Conservation (phyloP, 2,113 vertebrate genomes). For the Coregonus clupeaformis region DNA sequence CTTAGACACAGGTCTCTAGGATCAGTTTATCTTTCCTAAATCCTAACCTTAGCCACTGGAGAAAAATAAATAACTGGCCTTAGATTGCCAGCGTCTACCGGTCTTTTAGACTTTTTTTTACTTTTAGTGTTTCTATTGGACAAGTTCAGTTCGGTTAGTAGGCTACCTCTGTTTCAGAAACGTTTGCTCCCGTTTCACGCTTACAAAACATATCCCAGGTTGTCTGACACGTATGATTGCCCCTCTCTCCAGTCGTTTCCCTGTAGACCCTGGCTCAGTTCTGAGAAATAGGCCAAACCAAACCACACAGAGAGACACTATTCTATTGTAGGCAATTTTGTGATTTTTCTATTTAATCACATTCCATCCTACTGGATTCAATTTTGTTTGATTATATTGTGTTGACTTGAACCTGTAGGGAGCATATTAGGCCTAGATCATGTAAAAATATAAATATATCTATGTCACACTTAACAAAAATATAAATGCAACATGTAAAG, state of each 20-base stretch:
- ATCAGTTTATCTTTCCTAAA: no score
- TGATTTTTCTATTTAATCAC: no score
- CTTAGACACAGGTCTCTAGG: no score
- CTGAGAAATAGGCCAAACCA: constrained; percentile 63
- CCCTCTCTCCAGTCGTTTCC: constrained; percentile 64
- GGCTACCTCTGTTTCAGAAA: constrained; percentile 49
- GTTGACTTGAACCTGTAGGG: neutral
- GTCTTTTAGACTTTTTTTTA: no score
- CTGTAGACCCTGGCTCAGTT: constrained; percentile 65
- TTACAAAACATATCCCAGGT: constrained; percentile 56
- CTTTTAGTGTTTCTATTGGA: neutral
- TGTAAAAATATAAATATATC: no score
- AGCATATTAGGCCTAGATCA: no score
- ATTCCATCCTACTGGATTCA: neutral
- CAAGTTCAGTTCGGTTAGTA: neutral
- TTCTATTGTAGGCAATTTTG: no score
- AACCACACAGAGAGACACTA: constrained; percentile 6
- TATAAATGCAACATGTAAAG: no score
- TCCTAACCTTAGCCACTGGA: no score
- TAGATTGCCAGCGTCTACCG: neutral
- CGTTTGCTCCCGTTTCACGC: constrained; percentile 64
- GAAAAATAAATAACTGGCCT: no score
- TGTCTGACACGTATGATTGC: constrained; percentile 69
- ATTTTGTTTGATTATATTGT: no score
- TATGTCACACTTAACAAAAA: no score